These are phyloP conservation scores for Ormyrus rosae DNA, from an alignment of 2,888 invertebrate species.

Conservation along the genomic window DNA sequence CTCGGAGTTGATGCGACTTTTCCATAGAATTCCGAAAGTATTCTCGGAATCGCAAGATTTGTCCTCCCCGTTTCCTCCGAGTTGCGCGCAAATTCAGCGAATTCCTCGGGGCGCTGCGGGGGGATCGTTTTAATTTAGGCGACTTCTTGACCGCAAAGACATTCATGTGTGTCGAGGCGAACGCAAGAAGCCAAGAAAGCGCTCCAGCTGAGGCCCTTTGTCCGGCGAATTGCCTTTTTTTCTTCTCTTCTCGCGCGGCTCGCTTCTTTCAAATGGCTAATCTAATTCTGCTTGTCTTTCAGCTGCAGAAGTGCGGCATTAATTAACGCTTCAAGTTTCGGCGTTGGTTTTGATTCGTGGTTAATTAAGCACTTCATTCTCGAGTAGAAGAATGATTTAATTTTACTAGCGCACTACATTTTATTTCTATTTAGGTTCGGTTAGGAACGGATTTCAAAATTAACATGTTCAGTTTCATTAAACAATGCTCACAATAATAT, in stretches of 20 bases:
- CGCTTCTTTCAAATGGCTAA: constrained; percentile 14
- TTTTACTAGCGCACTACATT: no score
- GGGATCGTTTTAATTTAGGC: constrained; percentile 63
- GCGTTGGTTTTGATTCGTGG: no score
- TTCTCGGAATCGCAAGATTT: constrained; percentile 44
- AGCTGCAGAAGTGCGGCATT: background rate
- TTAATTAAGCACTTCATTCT: no score
- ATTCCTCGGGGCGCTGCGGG: constrained; percentile 52
- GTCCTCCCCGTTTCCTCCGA: constrained; percentile 15
- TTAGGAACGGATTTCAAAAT: no score
- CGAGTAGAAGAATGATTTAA: no score
- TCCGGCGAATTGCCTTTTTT: constrained; percentile 1
- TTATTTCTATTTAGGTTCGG: no score
- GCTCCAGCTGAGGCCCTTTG: background rate
- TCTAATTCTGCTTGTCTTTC: constrained; percentile 23
- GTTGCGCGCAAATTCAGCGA: constrained; percentile 45
- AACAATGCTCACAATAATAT: no score
- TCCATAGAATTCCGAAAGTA: constrained; percentile 25
- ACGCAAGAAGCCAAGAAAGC: constrained; percentile 13
- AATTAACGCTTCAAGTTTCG: background rate
- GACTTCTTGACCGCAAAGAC: constrained; percentile 46
- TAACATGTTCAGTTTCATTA: no score
- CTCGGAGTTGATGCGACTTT: constrained; percentile 1
- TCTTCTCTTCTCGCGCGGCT: background rate
- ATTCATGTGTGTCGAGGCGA: constrained; percentile 2